A percentile compares a stretch with the other conserved stretches of the same genome.
Evolutionary conservation across 2,113 vertebrate species (phyloP).

Genomic region (Spea multiplicata): DNA sequence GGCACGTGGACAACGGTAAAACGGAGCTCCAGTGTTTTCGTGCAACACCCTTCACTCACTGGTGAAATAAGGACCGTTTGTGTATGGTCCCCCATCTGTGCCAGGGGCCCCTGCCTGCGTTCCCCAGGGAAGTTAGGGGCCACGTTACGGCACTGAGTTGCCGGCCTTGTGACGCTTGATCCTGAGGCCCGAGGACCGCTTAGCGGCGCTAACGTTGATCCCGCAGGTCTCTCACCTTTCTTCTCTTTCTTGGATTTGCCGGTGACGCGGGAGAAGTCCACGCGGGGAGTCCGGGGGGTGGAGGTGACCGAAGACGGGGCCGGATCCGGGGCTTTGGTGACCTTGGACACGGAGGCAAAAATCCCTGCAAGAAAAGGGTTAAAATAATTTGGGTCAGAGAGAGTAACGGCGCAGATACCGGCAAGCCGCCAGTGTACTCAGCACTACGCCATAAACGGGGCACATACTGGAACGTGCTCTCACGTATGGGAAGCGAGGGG

Average conservation of each 20-base stretch:
- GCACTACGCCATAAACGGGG: background rate
- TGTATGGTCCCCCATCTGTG: no score
- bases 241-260: conserved; percentile 83
- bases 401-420: background rate
- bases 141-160: no score
- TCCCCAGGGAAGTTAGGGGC: no score
- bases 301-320: conserved; percentile 79
- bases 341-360: conserved; percentile 86
- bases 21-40: no score
- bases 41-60: no score
- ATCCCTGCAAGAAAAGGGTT: conserved; percentile 66
- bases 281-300: conserved; percentile 80
- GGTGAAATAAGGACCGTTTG: no score
- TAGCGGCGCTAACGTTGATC: background rate
- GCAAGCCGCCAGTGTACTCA: background rate
- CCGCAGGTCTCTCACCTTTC: conserved; percentile 61
- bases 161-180: no score
- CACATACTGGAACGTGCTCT: background rate
- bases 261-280: conserved; percentile 82
- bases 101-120: no score
- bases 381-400: background rate
- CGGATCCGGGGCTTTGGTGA: conserved; percentile 74
- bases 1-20: no score
- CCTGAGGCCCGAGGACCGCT: no score
- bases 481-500: background rate